Conservation (phyloP, 2,797 vertebrate species). For the Pteronotus mesoamericanus region DNA sequence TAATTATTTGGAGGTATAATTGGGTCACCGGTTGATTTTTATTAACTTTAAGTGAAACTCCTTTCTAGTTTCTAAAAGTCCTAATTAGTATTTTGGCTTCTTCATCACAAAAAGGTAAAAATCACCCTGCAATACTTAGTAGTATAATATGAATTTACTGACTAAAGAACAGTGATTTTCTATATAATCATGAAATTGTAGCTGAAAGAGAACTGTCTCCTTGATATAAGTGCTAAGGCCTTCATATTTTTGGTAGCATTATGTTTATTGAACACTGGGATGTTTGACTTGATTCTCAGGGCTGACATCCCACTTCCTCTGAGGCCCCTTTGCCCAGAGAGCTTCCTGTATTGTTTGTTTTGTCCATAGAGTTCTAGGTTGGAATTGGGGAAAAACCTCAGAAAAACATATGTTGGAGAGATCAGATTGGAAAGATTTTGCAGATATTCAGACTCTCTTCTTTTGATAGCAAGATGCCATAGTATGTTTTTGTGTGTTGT, state of each 20-base stretch:
- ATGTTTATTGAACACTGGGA: neutral
- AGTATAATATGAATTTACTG: slow-evolving; percentile 1
- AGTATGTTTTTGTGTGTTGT: slow-evolving; percentile 16
- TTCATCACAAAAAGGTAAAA: slow-evolving; percentile 9
- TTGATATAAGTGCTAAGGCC: neutral
- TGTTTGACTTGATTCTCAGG: slow-evolving; percentile 29
- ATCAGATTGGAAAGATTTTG: neutral
- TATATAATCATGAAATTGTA: neutral
- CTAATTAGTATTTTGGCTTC: slow-evolving; percentile 17
- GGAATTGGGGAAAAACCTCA: neutral
- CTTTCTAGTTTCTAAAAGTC: slow-evolving; percentile 48
- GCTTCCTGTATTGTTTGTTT: slow-evolving; percentile 21
- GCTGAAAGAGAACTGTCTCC: slow-evolving; percentile 14
- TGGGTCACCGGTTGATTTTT: slow-evolving; percentile 26
- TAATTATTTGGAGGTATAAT: slow-evolving; percentile 34
- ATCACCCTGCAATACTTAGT: neutral
- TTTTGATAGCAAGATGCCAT: neutral
- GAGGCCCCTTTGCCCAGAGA: neutral
- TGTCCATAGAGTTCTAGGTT: slow-evolving; percentile 4
- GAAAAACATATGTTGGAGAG: neutral
- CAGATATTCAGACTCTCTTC: neutral
- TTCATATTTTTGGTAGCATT: neutral
- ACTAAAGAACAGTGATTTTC: slow-evolving; percentile 33
- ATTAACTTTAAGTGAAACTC: neutral
- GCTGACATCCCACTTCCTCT: neutral